Base-by-base conservation (phyloP, 2,113 vertebrate species). In the Pangasianodon hypophthalmus region DNA sequence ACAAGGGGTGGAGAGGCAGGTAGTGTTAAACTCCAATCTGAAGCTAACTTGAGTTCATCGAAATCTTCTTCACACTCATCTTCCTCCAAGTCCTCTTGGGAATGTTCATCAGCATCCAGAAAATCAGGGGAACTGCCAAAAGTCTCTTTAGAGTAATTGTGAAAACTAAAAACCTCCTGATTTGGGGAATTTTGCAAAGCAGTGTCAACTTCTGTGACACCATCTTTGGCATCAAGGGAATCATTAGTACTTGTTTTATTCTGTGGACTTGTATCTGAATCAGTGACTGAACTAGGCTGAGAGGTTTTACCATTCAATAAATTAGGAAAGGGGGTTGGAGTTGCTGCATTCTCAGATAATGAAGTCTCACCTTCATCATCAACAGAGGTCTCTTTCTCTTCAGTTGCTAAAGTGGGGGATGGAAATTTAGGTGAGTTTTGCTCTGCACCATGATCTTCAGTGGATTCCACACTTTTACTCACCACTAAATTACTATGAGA, bases 91-190 rank as follows among this genome's bases (percentile, higher is more conserved):
- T 84, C 26, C 84, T 93, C 85, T 0, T 62, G 84, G 44, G 77
- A 87, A 86, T 75, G 82, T 44, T 94, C 91, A 83, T 85, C 84
- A 84, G 83, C 92, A 67, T 91, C 88, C 69, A 86, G 85, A 29
- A 87, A 73, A 77, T 87, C 91, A 11, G 93, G 91, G 16, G 93
- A 95, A 79, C 91, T 88, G 56, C 90, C 90, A 19, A 93, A 94
- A 11, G 92, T 93, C 88, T 96, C 96, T 92, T 96, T 96, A 5
- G 96, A 96, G 89, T 96, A 96, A 93, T 96, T 96, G 91, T 96
- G 96, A 93, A 96, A 96, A 90, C 90, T 94, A 91, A 96, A 96
- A 21, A 96, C 95, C 88, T 96, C 94, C 88, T 96, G 94, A 91
- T 92, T 96, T 82, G 94, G 93, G 10, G 94, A 94, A 92, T 88